phyloP scores from a whole-genome alignment of 2,113 vertebrate species.

The Phylloscopus whistleri region DNA sequence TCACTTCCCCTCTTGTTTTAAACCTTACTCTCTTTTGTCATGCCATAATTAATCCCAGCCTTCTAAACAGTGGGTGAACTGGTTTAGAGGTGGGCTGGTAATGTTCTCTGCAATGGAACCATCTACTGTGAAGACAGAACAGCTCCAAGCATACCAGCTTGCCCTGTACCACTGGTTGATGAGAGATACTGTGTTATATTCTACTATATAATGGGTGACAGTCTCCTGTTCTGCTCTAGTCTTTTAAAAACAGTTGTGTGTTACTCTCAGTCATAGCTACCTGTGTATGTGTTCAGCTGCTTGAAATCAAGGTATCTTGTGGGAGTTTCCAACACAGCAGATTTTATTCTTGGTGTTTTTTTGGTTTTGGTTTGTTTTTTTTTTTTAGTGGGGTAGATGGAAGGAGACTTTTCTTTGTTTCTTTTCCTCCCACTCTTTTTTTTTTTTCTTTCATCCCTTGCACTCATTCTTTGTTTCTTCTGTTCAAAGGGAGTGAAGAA shows the following conservation, averaged over 20 bases:
- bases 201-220: not conserved
- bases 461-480: not conserved
- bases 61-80: not conserved
- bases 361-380: too few species aligned
- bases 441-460: not conserved
- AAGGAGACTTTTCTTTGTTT: not conserved
- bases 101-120: not conserved
- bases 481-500: not conserved
- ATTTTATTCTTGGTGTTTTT: not conserved
- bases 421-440: not conserved
- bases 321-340: not conserved
- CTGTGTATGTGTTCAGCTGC: not conserved
- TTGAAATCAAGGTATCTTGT: not conserved
- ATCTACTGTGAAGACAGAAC: not conserved
- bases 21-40: not conserved
- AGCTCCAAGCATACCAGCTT: not conserved
- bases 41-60: not conserved
- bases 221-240: not conserved
- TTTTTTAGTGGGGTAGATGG: not conserved
- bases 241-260: not conserved
- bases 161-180: not conserved
- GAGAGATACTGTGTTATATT: not conserved
- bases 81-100: not conserved
- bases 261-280: not conserved
- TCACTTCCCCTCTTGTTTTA: not conserved